Evolutionary conservation across 2,797 vertebrate species (phyloP).

Genomic region (Lutjanus campechanus): DNA sequence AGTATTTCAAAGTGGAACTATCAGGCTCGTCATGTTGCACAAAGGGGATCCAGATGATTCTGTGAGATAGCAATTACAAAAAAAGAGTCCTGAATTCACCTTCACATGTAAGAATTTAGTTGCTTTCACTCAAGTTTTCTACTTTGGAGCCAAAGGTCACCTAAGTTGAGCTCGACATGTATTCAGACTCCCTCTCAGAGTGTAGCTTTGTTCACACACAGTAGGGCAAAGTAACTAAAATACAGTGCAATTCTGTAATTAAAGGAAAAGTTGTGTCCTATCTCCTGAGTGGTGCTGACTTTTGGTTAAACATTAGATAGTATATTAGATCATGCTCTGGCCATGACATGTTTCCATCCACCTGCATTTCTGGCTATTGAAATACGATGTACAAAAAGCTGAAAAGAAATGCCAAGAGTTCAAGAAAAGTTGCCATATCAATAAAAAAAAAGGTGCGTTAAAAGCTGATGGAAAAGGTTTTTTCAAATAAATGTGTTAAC

Average conservation of each 20-base stretch:
- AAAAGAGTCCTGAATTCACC: neutral
- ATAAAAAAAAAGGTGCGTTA: slow-evolving; percentile 3
- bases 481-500: slow-evolving; percentile 28
- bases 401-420: neutral
- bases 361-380: slow-evolving; percentile 1
- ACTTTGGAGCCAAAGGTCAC: too few relatives aligned
- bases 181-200: slow-evolving; percentile 3
- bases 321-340: neutral
- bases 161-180: too few relatives aligned
- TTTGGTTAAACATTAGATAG: neutral
- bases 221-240: neutral
- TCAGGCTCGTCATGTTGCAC: too few relatives aligned
- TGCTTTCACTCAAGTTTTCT: neutral
- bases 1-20: neutral
- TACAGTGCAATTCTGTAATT: neutral
- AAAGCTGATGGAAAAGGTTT: slow-evolving; percentile 27
- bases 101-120: neutral
- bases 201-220: neutral
- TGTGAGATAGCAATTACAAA: neutral
- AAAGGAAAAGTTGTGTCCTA: neutral
- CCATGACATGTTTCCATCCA: neutral
- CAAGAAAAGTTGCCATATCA: slow-evolving; percentile 9
- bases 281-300: slow-evolving; percentile 10
- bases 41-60: neutral
- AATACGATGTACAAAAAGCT: neutral